Conservation (phyloP, 1,140 invertebrate genomes). For the Andrena cerasifolii region DNA sequence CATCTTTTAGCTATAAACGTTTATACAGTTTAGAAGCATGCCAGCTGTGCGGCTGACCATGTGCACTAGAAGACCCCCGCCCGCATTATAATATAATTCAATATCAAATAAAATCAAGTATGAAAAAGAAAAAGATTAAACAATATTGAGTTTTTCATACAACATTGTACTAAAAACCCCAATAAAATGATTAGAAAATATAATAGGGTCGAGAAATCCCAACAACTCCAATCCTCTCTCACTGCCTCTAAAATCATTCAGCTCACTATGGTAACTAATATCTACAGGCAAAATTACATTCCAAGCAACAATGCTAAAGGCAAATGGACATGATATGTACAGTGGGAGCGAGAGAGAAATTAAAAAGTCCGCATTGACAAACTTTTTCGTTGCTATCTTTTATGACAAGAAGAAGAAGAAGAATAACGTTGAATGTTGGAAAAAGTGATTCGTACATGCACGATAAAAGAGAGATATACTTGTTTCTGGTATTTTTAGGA, state of each 20-base stretch:
- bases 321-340: conserved; percentile 54
- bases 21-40: conserved; percentile 63
- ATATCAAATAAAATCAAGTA: conserved; percentile 28
- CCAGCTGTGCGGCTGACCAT: conserved; percentile 80
- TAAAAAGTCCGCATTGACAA: conserved; percentile 22
- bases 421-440: too few relatives aligned
- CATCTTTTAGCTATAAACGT: conserved; percentile 28
- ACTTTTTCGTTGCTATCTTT: not conserved
- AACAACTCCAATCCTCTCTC: conserved; percentile 76
- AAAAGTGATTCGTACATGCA: too few relatives aligned
- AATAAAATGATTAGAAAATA: conserved; percentile 46
- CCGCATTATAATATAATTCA: conserved; percentile 55
- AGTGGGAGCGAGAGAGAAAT: not conserved
- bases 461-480: too few relatives aligned
- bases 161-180: conserved; percentile 21
- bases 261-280: conserved; percentile 52
- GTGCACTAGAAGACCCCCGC: conserved; percentile 75
- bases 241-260: conserved; percentile 61
- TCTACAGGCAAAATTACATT: conserved; percentile 64
- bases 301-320: conserved; percentile 72
- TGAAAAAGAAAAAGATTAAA: too few relatives aligned
- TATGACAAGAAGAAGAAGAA: too few relatives aligned
- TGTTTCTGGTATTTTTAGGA: too few relatives aligned
- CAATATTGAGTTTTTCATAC: conserved; percentile 14
- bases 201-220: conserved; percentile 65